Percentiles rank a stretch among this genome's conserved stretches.
phyloP scores from a whole-genome alignment of 2,888 invertebrate species.

The Drosophila antonietae region DNA sequence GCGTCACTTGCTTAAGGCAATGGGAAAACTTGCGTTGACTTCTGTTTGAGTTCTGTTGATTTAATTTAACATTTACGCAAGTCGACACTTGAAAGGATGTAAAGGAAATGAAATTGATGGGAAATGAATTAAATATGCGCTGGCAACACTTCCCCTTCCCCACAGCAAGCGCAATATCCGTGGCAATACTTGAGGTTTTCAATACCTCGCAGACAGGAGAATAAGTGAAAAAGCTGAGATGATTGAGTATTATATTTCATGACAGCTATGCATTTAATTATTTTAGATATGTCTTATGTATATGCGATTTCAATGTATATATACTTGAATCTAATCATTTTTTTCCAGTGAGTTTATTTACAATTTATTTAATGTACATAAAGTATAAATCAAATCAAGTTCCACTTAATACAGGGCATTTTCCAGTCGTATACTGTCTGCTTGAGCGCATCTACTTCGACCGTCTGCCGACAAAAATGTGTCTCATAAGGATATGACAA shows the following conservation, averaged over 20 bases:
- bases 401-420: conserved; percentile 5
- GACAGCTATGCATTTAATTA: background rate
- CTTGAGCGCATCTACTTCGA: background rate
- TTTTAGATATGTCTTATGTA: background rate
- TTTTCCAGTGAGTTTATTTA: too few species aligned
- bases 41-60: conserved; percentile 37
- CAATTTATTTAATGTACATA: too few species aligned
- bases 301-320: background rate
- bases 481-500: conserved; percentile 4
- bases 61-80: conserved; percentile 55
- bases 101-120: conserved; percentile 48
- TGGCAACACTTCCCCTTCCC: conserved; percentile 13
- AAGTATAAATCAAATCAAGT: background rate
- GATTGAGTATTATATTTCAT: background rate
- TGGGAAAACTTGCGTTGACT: conserved; percentile 24
- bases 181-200: background rate
- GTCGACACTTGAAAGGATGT: conserved; percentile 44
- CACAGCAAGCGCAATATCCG: background rate
- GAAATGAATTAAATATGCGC: conserved; percentile 31
- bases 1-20: background rate
- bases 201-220: background rate
- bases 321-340: background rate
- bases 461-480: background rate
- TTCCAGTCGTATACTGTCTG: background rate
- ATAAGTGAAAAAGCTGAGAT: background rate